Evolutionary conservation across 2,113 vertebrate genomes (phyloP).

Genomic region (Egretta garzetta): DNA sequence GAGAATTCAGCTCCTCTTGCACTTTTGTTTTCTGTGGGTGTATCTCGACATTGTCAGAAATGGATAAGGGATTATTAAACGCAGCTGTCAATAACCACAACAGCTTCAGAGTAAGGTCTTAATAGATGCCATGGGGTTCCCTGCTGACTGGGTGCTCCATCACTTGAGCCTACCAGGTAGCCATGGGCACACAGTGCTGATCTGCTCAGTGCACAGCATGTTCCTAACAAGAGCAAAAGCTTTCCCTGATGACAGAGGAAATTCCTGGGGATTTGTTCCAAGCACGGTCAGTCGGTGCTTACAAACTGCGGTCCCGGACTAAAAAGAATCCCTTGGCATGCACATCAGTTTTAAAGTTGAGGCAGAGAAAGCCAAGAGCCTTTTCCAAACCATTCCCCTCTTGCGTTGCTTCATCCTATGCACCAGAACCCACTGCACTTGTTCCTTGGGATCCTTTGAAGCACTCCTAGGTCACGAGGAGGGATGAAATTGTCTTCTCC

Average conservation of each 20-base stretch:
- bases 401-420: background rate
- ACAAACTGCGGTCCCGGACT: background rate
- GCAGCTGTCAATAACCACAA: background rate
- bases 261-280: background rate
- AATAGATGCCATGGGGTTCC: background rate
- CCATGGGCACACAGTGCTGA: accelerated
- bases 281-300: accelerated
- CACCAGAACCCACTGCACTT: background rate
- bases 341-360: background rate
- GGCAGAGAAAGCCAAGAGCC: background rate
- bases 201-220: background rate
- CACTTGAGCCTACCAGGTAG: background rate
- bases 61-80: background rate
- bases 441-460: background rate
- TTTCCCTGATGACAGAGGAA: background rate
- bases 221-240: background rate
- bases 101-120: background rate
- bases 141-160: background rate
- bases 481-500: background rate
- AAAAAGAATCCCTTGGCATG: background rate
- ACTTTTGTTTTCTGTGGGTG: background rate
- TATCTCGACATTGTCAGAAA: accelerated
- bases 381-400: background rate
- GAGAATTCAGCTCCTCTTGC: background rate
- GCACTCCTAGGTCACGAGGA: background rate